Evolutionary conservation across 2,888 invertebrate species (phyloP), one percentile per base, ranked within the genome.

Genomic region (Eugnorisma glareosa): DNA sequence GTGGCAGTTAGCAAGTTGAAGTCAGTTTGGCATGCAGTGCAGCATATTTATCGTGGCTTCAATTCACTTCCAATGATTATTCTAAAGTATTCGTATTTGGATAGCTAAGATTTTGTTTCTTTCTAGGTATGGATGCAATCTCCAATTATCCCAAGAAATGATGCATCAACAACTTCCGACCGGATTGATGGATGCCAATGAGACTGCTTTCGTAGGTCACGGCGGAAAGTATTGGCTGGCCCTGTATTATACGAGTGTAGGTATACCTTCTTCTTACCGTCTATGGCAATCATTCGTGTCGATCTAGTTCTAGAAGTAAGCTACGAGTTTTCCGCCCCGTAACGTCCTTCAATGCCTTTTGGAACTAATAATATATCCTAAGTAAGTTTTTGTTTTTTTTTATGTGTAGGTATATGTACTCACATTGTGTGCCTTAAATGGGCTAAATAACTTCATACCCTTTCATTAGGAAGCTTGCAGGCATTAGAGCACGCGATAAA

Each of bases 191-290:
- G 95, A 94, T 59, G 95, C 94, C 28, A 96, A 96, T 72, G 96
- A 96, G 77, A 96, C 96, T 0, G 96, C 96, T 0, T 96, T 96
- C 79, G 95, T 96, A 0, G 96, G 96, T 0, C 95, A 96, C 80
- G 96, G 96, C 0, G 96, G 96, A 13, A 96, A 95, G 86, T 96
- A 96, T 82, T 96, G 96, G 96, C 93, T 96, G 0, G 91, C 96
- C 21, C 90, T 96, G 0, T 96, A 96, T 79, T 96, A 96, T 73
- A 95, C 96, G 2, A 95, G 96, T 95, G 96, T 96, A 61, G 3
- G 18, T 21, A 31, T 59, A 31, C 35, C 5, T 35, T 61, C 28
- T 21, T 31, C 10, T 10, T 61, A 21, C 10, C 28, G 7, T 28
- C 5, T 21, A 11, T 61, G 21, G 21, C 35, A 61, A 61, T 21